Percentiles rank a stretch among this genome's conserved stretches.
Evolutionary conservation across 2,797 vertebrate species (phyloP).

Genomic region (Rhinatrema bivittatum): DNA sequence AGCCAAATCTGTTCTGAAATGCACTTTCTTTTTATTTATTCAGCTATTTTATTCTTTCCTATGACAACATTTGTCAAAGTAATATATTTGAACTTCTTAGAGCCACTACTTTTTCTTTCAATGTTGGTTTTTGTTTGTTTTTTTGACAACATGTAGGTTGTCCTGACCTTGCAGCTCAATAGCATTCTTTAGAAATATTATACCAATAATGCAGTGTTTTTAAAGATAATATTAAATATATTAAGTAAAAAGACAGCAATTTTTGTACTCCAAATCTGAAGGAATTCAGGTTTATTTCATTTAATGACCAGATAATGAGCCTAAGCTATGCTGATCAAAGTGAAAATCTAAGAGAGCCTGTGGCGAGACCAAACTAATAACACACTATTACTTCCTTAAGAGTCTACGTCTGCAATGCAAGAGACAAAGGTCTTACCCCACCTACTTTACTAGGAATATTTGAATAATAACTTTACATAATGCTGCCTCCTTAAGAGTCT

Average conservation of each 20-base stretch:
- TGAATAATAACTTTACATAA: too few species aligned
- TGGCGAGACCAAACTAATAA: constrained; percentile 12
- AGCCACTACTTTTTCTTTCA: constrained; percentile 8
- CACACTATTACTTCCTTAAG: neutral
- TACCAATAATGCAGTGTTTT: constrained; percentile 26
- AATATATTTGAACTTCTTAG: constrained; percentile 4
- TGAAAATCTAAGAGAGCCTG: constrained; percentile 3
- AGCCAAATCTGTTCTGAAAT: neutral
- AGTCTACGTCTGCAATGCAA: too few species aligned
- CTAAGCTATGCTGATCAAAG: constrained; percentile 19
- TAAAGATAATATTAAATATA: constrained; percentile 22
- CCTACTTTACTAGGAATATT: constrained; percentile 6
- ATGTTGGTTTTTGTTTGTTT: too few species aligned
- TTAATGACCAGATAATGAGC: constrained; percentile 22
- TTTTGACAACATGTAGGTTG: neutral
- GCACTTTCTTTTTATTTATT: neutral
- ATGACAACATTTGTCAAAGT: constrained; percentile 6
- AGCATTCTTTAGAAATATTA: constrained; percentile 32
- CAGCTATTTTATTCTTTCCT: neutral
- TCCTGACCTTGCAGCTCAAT: constrained; percentile 22
- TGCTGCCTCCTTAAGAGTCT: too few species aligned
- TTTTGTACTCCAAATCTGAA: constrained; percentile 13
- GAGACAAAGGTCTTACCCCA: neutral
- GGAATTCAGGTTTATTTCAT: constrained; percentile 27
- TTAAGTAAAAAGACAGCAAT: constrained; percentile 20